Conservation (phyloP, 2,797 vertebrate species). For the Crenichthys baileyi region DNA sequence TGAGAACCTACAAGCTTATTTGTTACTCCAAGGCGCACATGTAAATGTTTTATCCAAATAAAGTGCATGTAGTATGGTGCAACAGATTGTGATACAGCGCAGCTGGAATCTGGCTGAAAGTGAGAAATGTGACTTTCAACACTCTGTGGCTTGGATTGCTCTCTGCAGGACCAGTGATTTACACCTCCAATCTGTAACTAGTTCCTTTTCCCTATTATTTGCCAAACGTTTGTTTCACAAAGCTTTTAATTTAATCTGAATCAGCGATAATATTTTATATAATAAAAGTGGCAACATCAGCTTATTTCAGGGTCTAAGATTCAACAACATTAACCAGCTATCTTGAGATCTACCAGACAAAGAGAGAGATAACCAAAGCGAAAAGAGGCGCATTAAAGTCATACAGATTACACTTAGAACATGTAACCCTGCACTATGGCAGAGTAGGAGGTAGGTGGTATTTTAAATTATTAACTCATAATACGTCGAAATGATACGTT, state of each 20-base stretch:
- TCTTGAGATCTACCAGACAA: background rate
- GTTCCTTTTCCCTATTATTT: background rate
- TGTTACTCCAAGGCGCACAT: conserved; percentile 12
- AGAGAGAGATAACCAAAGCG: background rate
- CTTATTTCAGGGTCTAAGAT: background rate
- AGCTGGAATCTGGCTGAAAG: conserved; percentile 2
- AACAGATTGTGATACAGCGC: background rate
- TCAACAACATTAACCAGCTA: background rate
- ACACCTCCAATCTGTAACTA: background rate
- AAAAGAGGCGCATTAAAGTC: background rate
- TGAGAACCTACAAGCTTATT: conserved; percentile 25
- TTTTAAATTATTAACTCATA: background rate
- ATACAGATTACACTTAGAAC: background rate
- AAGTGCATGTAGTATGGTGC: background rate
- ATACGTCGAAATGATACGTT: background rate
- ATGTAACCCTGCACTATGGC: background rate
- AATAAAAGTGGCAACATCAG: background rate
- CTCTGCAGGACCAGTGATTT: conserved; percentile 17
- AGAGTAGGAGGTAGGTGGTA: background rate
- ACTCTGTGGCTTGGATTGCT: background rate
- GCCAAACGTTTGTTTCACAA: background rate
- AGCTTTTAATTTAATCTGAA: conserved; percentile 8
- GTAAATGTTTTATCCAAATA: conserved; percentile 17
- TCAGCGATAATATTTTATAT: background rate
- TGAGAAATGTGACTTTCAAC: conserved; percentile 1